These are phyloP conservation scores for Bradysia coprophila DNA, from an alignment of 1,140 invertebrate genomes.

Conservation along the genomic window DNA sequence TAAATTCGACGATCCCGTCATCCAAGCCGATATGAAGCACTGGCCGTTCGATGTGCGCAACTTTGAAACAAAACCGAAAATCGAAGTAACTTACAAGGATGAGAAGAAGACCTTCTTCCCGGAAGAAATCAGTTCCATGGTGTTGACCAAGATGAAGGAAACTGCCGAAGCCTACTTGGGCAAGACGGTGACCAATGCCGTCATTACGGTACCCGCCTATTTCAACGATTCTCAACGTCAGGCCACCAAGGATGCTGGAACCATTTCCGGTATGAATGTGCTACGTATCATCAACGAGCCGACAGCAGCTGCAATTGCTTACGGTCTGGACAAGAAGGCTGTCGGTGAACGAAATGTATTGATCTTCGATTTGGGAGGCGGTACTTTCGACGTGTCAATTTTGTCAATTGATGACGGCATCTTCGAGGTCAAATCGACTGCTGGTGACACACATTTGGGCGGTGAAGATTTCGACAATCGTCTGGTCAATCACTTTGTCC, in stretches of 20 bases:
- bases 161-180: conserved; percentile 63
- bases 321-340: conserved; percentile 55
- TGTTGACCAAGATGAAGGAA: conserved; percentile 63
- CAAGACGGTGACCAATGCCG: conserved; percentile 38
- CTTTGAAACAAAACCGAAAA: no score
- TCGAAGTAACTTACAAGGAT: no score
- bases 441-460: conserved; percentile 35
- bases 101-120: no score
- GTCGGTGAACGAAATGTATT: conserved; percentile 51
- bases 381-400: conserved; percentile 60
- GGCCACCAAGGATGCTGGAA: conserved; percentile 43
- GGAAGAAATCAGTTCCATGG: no score
- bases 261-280: conserved; percentile 46
- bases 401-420: conserved; percentile 51
- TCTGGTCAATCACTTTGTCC: not conserved
- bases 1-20: no score
- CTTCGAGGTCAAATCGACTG: conserved; percentile 48
- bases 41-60: no score
- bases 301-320: conserved; percentile 51
- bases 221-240: conserved; percentile 46
- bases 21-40: no score
- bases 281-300: conserved; percentile 56
- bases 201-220: conserved; percentile 37
- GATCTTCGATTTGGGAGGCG: conserved; percentile 34
- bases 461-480: not conserved